A percentile compares a stretch with the other conserved stretches of the same genome.
Conservation (phyloP, 2,888 invertebrate genomes). For the Noctua fimbriata region DNA sequence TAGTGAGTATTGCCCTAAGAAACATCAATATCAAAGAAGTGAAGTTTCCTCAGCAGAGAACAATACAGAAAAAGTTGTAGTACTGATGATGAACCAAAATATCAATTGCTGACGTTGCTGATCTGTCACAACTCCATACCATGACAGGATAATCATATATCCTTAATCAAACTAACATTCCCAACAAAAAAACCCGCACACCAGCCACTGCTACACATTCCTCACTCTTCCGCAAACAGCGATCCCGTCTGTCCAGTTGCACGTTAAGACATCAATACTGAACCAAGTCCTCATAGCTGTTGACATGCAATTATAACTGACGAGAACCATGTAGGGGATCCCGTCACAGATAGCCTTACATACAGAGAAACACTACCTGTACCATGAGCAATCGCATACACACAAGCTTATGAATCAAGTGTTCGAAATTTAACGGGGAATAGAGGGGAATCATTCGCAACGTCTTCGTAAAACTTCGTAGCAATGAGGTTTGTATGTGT, state of each 20-base stretch:
- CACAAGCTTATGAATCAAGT: not conserved
- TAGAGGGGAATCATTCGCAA: not conserved
- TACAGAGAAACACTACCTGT: not conserved
- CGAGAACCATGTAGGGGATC: conserved; percentile 76
- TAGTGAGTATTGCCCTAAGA: not conserved
- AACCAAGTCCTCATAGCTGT: conserved; percentile 51
- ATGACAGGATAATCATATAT: conserved; percentile 1
- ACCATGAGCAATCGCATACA: conserved; percentile 9
- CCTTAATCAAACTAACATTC: conserved; percentile 23
- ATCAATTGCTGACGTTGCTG: too few relatives aligned
- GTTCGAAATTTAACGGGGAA: not conserved
- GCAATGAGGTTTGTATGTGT: conserved; percentile 19
- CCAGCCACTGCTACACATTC: conserved; percentile 41
- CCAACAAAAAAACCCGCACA: conserved; percentile 28
- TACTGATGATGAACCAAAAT: not conserved
- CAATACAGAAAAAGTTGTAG: too few relatives aligned
- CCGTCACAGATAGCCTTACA: conserved; percentile 36
- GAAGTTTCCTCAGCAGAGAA: not conserved
- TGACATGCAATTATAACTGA: conserved; percentile 78
- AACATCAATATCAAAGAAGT: too few relatives aligned
- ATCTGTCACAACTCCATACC: not conserved
- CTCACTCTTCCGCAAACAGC: conserved; percentile 47
- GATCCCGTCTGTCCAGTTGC: conserved; percentile 44
- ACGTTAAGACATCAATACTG: conserved; percentile 64
- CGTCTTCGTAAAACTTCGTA: not conserved